These are phyloP conservation scores for Dendronephthya gigantea DNA, from an alignment of 64 coral and sea anemone genomes.

Conservation along the genomic window DNA sequence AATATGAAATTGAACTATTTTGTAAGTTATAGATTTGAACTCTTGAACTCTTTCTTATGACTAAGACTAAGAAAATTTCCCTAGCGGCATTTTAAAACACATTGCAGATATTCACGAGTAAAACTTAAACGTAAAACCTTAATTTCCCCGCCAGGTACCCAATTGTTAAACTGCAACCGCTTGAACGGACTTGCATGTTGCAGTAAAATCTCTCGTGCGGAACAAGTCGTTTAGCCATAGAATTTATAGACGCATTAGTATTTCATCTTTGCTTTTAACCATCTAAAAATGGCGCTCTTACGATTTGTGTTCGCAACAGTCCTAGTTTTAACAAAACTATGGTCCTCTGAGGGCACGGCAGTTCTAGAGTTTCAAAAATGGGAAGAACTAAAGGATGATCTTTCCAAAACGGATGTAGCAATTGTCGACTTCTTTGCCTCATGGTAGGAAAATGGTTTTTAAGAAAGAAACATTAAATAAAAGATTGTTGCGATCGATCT, in stretches of 20 bases:
- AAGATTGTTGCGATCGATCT: too few species aligned
- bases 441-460: neutral
- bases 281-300: neutral
- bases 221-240: neutral
- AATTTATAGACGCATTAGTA: neutral
- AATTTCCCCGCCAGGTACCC: neutral
- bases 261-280: neutral
- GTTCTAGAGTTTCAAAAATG: neutral
- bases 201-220: neutral
- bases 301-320: neutral
- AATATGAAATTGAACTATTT: too few species aligned
- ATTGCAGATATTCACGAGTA: neutral
- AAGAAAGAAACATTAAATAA: too few species aligned
- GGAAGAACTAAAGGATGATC: neutral
- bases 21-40: neutral
- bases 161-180: neutral
- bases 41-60: neutral
- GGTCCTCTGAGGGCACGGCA: neutral
- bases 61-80: neutral
- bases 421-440: neutral
- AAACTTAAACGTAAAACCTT: neutral
- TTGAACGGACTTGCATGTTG: neutral
- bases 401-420: neutral
- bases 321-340: neutral
- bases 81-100: too few species aligned